phyloP scores from a whole-genome alignment of 2,888 invertebrate species.

The Habroteleia sp. region DNA sequence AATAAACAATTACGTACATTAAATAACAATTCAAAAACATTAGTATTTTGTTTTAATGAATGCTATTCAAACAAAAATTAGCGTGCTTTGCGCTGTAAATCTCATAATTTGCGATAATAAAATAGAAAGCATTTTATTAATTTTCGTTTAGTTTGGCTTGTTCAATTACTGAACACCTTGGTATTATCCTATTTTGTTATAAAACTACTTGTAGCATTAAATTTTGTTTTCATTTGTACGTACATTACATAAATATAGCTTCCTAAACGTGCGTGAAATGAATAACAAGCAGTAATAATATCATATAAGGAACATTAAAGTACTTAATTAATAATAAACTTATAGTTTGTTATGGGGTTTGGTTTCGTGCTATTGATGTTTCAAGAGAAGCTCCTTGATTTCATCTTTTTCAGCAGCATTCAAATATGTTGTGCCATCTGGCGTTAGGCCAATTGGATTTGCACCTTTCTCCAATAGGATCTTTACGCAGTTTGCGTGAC shows the following conservation, averaged over 20 bases:
- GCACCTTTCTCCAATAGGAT: conserved; percentile 92
- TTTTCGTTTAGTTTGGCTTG: too few relatives aligned
- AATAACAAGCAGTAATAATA: conserved; percentile 73
- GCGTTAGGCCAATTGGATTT: conserved; percentile 86
- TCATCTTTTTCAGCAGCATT: conserved; percentile 96
- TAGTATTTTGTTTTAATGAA: too few relatives aligned
- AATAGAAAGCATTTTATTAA: too few relatives aligned
- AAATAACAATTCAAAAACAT: too few relatives aligned
- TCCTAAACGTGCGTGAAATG: conserved; percentile 71
- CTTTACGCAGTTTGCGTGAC: conserved; percentile 95
- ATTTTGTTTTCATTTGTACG: conserved; percentile 50
- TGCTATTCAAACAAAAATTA: too few relatives aligned
- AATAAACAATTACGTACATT: too few relatives aligned
- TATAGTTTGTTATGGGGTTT: conserved; percentile 68
- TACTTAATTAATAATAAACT: conserved; percentile 76
- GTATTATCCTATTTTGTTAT: too few relatives aligned
- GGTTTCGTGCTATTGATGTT: conserved; percentile 76
- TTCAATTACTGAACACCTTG: too few relatives aligned
- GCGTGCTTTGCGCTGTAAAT: too few relatives aligned
- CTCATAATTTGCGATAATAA: too few relatives aligned
- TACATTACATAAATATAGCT: conserved; percentile 63
- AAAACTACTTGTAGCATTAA: conserved; percentile 56
- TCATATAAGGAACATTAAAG: conserved; percentile 77
- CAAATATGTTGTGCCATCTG: conserved; percentile 92
- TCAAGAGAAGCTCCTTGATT: conserved; percentile 89